These are phyloP conservation scores for Cryptoblepharus egeriae DNA, from an alignment of 2,797 vertebrate genomes.

Conservation along the genomic window DNA sequence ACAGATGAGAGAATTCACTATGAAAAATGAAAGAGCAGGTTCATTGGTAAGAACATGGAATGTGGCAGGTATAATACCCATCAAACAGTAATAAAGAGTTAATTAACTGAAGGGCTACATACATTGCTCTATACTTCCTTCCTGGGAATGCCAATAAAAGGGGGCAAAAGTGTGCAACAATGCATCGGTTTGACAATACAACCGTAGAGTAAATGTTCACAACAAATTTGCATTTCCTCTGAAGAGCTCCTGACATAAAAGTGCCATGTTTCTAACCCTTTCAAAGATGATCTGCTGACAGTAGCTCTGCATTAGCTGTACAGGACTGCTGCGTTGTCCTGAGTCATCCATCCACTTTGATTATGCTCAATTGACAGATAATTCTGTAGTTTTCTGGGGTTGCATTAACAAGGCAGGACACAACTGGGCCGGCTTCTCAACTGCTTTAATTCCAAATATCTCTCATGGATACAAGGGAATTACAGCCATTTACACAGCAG, in stretches of 20 bases:
- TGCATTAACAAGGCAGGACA: slow-evolving; percentile 61
- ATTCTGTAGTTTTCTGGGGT: slow-evolving; percentile 58
- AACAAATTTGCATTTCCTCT: slow-evolving; percentile 63
- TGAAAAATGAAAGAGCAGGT: slow-evolving; percentile 38
- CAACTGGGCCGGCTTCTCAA: slow-evolving; percentile 45
- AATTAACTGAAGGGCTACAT: slow-evolving; percentile 66
- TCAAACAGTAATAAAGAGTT: slow-evolving; percentile 58
- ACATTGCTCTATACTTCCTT: slow-evolving; percentile 53
- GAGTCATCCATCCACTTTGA: slow-evolving; percentile 66
- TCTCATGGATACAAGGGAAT: neutral
- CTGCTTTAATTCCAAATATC: slow-evolving; percentile 33
- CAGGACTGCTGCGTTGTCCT: slow-evolving; percentile 63
- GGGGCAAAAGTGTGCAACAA: slow-evolving; percentile 57
- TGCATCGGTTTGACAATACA: slow-evolving; percentile 62
- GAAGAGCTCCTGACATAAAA: slow-evolving; percentile 68
- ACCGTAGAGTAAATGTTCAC: slow-evolving; percentile 66
- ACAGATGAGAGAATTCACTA: neutral
- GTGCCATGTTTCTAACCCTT: slow-evolving; percentile 69
- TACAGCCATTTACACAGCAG: slow-evolving; percentile 30
- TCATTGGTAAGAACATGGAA: slow-evolving; percentile 52
- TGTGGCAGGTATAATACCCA: slow-evolving; percentile 64
- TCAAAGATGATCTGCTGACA: slow-evolving; percentile 63
- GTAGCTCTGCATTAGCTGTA: slow-evolving; percentile 61
- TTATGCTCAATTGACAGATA: slow-evolving; percentile 66
- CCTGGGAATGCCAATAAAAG: slow-evolving; percentile 59